These are phyloP conservation scores for Chesias legatella DNA, from an alignment of 2,888 invertebrate species.

Conservation along the genomic window DNA sequence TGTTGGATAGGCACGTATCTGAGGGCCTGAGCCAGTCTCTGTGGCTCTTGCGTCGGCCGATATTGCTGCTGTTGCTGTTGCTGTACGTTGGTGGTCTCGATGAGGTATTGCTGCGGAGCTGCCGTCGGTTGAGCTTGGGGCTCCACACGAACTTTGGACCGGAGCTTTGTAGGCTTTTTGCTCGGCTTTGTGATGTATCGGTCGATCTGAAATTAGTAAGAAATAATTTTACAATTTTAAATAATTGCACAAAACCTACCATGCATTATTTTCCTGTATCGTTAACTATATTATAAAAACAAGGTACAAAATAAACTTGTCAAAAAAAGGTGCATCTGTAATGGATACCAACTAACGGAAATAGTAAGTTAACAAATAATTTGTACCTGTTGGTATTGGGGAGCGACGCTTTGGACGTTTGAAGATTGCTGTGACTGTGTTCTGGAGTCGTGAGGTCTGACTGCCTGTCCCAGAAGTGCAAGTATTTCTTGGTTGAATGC, in stretches of 20 bases:
- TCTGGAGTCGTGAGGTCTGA: constrained; percentile 50
- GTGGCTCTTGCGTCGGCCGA: constrained; percentile 47
- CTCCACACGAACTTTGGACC: constrained; percentile 53
- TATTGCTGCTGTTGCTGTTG: constrained; percentile 39
- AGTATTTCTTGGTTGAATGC: constrained; percentile 59
- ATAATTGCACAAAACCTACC: background rate
- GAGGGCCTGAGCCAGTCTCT: constrained; percentile 52
- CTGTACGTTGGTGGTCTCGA: constrained; percentile 70
- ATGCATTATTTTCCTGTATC: too few species aligned
- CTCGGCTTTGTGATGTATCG: constrained; percentile 64
- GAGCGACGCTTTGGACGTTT: constrained; percentile 45
- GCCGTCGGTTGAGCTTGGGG: constrained; percentile 44
- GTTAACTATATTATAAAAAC: too few species aligned
- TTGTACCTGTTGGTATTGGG: constrained; percentile 57
- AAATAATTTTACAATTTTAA: background rate
- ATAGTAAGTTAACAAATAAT: too few species aligned
- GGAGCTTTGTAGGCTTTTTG: constrained; percentile 65
- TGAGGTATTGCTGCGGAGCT: constrained; percentile 73
- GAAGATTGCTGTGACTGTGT: constrained; percentile 53
- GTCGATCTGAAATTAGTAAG: constrained; percentile 57
- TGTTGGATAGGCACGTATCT: constrained; percentile 53
- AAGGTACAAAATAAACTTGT: too few species aligned
- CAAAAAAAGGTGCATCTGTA: too few species aligned
- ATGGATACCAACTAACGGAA: too few species aligned
- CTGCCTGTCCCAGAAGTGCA: constrained; percentile 53